These are phyloP conservation scores for Aphis craccivora DNA, from an alignment of 1,140 invertebrate genomes.

Conservation along the genomic window DNA sequence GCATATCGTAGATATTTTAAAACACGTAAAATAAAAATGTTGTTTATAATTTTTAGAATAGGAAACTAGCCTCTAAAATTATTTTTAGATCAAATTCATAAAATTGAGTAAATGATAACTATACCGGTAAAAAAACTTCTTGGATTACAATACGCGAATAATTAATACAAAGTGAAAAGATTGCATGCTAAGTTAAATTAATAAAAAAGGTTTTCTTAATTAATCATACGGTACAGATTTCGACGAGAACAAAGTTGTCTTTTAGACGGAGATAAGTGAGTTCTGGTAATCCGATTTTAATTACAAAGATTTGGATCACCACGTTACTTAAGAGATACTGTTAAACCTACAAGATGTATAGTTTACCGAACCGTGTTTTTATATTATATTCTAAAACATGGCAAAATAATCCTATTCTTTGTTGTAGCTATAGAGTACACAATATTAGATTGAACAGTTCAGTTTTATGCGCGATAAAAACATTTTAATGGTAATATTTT, in stretches of 20 bases:
- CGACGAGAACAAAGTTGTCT: neutral
- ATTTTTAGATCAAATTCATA: too few relatives aligned
- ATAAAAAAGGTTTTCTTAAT: neutral
- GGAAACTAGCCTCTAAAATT: neutral
- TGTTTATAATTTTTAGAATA: neutral
- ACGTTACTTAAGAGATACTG: neutral
- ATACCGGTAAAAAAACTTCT: neutral
- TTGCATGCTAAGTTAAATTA: neutral
- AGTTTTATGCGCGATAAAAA: neutral
- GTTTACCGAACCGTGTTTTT: neutral
- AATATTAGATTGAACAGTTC: neutral
- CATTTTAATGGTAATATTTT: neutral
- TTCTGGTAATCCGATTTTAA: slow-evolving; percentile 8
- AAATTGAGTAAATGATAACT: neutral
- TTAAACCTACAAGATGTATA: neutral
- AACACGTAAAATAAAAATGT: neutral
- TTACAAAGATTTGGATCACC: neutral
- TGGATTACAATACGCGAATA: neutral
- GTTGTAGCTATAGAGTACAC: neutral
- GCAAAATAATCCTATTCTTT: neutral
- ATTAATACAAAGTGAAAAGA: neutral
- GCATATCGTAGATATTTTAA: neutral
- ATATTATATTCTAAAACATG: neutral
- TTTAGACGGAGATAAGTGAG: neutral
- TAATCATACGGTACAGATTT: neutral